Evolutionary conservation across 2,888 invertebrate genomes (phyloP), one percentile per base, ranked within the genome.

Genomic region (Drepana falcataria): DNA sequence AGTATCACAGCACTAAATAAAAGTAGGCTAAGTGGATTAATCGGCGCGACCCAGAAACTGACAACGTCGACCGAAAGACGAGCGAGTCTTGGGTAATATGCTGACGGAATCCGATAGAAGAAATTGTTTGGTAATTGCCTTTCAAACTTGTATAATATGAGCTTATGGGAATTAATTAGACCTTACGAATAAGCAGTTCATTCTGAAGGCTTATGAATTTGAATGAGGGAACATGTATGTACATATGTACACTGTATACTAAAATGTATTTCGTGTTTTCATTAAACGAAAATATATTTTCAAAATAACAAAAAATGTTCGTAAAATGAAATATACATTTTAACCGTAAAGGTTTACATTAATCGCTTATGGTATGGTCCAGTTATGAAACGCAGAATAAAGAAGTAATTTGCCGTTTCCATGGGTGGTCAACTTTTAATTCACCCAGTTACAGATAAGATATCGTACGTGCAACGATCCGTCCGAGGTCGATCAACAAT

Each of bases 11-110:
- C 76, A 77, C 78, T 80, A 79, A 81, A 85, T 79, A 84, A 87
- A 89, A 87, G 85, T 87, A 84, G 88, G 87, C 80, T 88, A 87
- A 87, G 84, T 87, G 81, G 84, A 85, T 85, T 84, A 86, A 82
- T 85, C 84, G 81, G 83, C 74, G 75, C 84, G 88, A 86, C 90
- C 89, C 86, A 90, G 87, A 88, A 89, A 88, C 77, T 75, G 78
- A 72, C 73, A 70, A 71, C 71, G 77, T 68, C 64, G 69, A 73
- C 71, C 70, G 68, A 71, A 67, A 71, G 51, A 41, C 53, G 52
- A 52, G 48, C 51, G 54, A 54, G 51, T 54, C 54, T 51, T 51
- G 48, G 48, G 35, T 47, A 35, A 51, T 54, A 54, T 51, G 40
- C 40, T 41, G 34, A 51, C 40, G 34, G 51, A 51, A 41, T 51